phyloP scores from a whole-genome alignment of 2,888 invertebrate species.

The Temnothorax unifasciatus region DNA sequence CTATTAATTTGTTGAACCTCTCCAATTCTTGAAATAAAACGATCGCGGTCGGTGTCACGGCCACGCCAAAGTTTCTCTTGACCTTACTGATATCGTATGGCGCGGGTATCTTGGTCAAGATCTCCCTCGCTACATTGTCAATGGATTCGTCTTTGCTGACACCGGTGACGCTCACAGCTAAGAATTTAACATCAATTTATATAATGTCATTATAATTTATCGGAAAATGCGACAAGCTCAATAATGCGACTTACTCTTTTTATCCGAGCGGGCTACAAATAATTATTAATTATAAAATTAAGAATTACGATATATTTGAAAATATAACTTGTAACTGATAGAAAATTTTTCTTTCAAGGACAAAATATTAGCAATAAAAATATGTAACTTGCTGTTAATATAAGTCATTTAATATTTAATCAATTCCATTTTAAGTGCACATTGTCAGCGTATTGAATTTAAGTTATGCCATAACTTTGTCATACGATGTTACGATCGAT shows the following conservation, averaged over 20 bases:
- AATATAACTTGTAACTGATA: background rate
- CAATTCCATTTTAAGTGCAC: background rate
- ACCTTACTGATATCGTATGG: conserved; percentile 94
- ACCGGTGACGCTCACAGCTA: conserved; percentile 50
- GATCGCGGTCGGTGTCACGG: conserved; percentile 93
- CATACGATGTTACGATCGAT: background rate
- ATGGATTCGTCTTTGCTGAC: conserved; percentile 96
- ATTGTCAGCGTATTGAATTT: background rate
- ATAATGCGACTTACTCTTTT: conserved; percentile 33
- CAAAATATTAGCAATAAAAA: background rate
- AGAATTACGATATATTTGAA: conserved; percentile 6
- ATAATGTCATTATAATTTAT: background rate
- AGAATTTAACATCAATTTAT: background rate
- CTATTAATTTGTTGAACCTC: conserved; percentile 93
- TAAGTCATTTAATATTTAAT: background rate
- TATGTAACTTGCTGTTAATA: background rate
- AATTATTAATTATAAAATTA: conserved; percentile 2
- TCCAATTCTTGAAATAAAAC: conserved; percentile 96
- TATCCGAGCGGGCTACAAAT: conserved; percentile 35
- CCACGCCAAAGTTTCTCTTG: conserved; percentile 92
- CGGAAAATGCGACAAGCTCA: background rate
- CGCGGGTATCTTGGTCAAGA: conserved; percentile 91
- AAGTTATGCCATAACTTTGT: background rate
- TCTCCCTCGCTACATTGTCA: conserved; percentile 92
- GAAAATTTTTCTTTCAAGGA: background rate